Base-by-base conservation (phyloP, 2,888 invertebrate genomes). In the Watsonalla cultraria region DNA sequence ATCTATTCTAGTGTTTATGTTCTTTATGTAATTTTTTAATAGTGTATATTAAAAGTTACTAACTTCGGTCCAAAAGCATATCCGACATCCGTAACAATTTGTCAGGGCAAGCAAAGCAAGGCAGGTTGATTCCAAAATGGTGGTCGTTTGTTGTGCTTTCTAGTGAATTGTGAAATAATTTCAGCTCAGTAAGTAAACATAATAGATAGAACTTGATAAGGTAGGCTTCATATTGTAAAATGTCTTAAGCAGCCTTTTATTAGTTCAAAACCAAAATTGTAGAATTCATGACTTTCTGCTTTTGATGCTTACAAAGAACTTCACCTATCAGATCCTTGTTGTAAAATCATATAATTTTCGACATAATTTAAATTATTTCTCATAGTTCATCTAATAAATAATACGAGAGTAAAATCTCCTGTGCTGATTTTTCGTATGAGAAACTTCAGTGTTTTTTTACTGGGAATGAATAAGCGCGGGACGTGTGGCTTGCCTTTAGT, bases 131-230 rank as follows among this genome's bases (percentile, higher is more conserved):
- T 89, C 86, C 90, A 91, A 91, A 86, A 91, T 91, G 91, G 91
- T 87, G 83, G 88, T 71, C 89, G 90, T 91, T 91, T 91, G 91
- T 91, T 91, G 91, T 91, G 90, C 88, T 90, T 84, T 76, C 70
- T 64, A 72, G 79, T 82, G 79, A 83, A 74, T 80, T 78, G 73
- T 77, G 72, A 66, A 72, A 66, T 65, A 70, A 70, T 71, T 70
- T 64, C 59, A 47, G 58, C 35, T 66, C 72, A 60, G 78, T 78
- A 69, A 80, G 78, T 76, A 54, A 55, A 57, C 55, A 13, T 34
- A 46, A 42, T 37, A 14, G 48, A 56, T 54, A 46, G 46, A 13
- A 51, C 52, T 46, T 35, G 33, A 46, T 45, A 13, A 51, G n/a
- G 33, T 39, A 8, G 42, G 47, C 7, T 9, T 6, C 37, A 47